Evolutionary conservation across 2,797 vertebrate genomes (phyloP).

Genomic region (Gymnocypris eckloni): DNA sequence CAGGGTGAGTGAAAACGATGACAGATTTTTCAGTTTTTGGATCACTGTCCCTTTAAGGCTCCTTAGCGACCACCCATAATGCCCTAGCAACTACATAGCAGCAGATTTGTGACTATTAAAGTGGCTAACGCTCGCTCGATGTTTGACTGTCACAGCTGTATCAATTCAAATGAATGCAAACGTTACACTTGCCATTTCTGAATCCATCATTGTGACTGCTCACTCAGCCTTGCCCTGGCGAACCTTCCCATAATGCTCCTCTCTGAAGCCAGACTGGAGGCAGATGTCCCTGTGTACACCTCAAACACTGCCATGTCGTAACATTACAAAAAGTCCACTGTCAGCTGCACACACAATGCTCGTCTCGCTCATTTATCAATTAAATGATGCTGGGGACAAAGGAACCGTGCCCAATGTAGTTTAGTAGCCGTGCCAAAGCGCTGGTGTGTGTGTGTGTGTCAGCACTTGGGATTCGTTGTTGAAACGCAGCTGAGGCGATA

Average conservation of each 20-base stretch:
- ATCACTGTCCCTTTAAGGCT: not conserved
- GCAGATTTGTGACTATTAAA: constrained; percentile 5
- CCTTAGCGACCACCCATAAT: not conserved
- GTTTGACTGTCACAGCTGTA: constrained; percentile 14
- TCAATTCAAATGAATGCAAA: constrained; percentile 13
- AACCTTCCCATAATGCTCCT: constrained; percentile 40
- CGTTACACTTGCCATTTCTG: constrained; percentile 10
- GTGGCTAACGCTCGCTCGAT: not conserved
- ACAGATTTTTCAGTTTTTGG: no score
- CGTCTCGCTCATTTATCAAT: constrained; percentile 55
- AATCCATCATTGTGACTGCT: constrained; percentile 35
- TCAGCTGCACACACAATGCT: constrained; percentile 46
- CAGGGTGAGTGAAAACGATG: not conserved
- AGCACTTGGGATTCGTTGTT: constrained; percentile 18
- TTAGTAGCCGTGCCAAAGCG: constrained; percentile 11
- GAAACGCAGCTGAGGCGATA: constrained; percentile 31
- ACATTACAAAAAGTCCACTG: constrained; percentile 49
- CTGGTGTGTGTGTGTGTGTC: not conserved
- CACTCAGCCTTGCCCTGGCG: constrained; percentile 4
- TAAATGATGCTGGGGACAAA: constrained; percentile 52
- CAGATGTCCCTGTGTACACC: constrained; percentile 53
- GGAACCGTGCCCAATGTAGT: constrained; percentile 40
- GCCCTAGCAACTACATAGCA: not conserved
- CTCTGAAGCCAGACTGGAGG: constrained; percentile 41
- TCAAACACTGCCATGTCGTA: constrained; percentile 47